These are phyloP conservation scores for Luperina nickerlii DNA, from an alignment of 2,888 invertebrate genomes.

Conservation along the genomic window DNA sequence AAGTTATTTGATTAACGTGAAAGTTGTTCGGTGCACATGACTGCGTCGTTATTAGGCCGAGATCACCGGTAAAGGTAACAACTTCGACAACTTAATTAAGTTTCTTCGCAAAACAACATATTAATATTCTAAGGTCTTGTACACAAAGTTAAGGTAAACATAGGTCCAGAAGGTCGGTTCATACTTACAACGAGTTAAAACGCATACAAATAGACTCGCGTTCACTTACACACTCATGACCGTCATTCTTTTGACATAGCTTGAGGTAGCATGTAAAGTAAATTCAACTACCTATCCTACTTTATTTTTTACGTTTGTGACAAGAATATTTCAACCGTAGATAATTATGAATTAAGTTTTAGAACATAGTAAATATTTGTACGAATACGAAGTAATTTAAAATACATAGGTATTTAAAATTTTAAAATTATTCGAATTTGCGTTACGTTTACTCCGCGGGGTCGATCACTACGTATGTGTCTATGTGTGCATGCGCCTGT, in stretches of 20 bases:
- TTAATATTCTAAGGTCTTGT: constrained; percentile 25
- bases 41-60: constrained; percentile 33
- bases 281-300: neutral
- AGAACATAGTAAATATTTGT: too few relatives aligned
- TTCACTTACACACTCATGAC: too few relatives aligned
- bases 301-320: neutral
- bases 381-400: too few relatives aligned
- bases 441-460: too few relatives aligned
- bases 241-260: neutral
- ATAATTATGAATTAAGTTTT: too few relatives aligned
- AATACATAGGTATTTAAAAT: too few relatives aligned
- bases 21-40: constrained; percentile 46
- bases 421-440: too few relatives aligned
- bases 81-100: constrained; percentile 57
- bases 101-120: constrained; percentile 45
- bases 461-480: too few relatives aligned
- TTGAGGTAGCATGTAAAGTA: neutral
- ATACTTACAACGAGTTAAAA: neutral
- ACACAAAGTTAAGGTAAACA: constrained; percentile 18
- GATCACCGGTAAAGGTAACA: constrained; percentile 39
- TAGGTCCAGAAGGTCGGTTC: neutral
- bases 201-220: neutral
- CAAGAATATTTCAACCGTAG: too few relatives aligned
- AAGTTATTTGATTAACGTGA: constrained; percentile 39
- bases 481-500: too few relatives aligned